Evolutionary conservation across 2,113 vertebrate genomes (phyloP).

Genomic region (Hemibates koningsi): DNA sequence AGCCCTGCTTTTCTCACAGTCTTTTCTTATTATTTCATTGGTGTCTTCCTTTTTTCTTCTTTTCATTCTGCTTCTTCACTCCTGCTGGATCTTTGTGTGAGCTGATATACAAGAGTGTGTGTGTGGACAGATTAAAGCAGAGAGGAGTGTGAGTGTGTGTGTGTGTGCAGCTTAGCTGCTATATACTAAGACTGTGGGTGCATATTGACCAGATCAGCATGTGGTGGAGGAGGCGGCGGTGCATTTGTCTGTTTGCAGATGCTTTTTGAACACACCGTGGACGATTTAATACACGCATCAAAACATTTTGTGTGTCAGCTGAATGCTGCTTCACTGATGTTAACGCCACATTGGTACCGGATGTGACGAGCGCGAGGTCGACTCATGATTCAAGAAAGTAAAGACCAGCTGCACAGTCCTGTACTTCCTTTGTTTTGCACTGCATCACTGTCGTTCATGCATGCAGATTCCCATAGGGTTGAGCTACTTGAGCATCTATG

Average conservation of each 20-base stretch:
- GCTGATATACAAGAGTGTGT: neutral
- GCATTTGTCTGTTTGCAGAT: neutral
- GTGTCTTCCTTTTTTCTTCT: conserved; percentile 10
- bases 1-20: conserved; percentile 77
- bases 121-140: neutral
- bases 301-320: neutral
- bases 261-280: neutral
- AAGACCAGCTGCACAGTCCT: neutral
- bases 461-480: neutral
- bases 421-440: neutral
- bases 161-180: neutral
- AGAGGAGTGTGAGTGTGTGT: neutral
- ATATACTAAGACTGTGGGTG: neutral
- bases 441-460: neutral
- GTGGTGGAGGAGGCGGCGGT: neutral
- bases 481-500: neutral
- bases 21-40: conserved; percentile 69
- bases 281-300: neutral
- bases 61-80: neutral
- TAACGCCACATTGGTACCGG: neutral
- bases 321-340: neutral
- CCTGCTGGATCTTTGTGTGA: neutral
- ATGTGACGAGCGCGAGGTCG: fast-evolving
- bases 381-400: neutral
- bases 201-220: neutral